Conservation (phyloP, 2,888 invertebrate species). For the Panopea generosa region DNA sequence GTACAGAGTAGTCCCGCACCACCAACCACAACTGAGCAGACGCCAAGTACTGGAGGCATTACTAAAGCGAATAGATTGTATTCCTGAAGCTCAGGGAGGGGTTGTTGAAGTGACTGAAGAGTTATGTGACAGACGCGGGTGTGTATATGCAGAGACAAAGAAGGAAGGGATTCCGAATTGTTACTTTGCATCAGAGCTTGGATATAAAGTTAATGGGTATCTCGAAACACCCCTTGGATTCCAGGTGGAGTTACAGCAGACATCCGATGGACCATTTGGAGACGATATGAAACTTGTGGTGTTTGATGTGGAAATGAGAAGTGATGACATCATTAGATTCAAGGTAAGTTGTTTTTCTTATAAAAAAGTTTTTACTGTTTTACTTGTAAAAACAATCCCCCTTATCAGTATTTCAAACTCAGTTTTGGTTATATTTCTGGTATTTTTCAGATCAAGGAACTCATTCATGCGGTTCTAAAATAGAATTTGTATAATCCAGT, state of each 20-base stretch:
- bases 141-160: constrained; percentile 43
- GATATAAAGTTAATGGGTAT: constrained; percentile 56
- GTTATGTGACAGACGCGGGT: constrained; percentile 63
- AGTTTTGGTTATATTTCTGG: no score
- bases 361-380: no score
- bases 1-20: constrained; percentile 7
- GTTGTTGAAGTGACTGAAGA: constrained; percentile 57
- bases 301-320: constrained; percentile 70
- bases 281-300: constrained; percentile 53
- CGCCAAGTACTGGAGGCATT: constrained; percentile 22
- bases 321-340: constrained; percentile 67
- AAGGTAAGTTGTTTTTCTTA: constrained; percentile 68
- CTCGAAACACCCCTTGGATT: constrained; percentile 52
- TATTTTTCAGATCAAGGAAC: no score
- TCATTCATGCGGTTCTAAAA: no score
- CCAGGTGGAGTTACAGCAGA: constrained; percentile 47
- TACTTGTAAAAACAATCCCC: no score
- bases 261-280: constrained; percentile 67
- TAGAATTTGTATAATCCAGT: no score
- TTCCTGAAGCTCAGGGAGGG: constrained; percentile 62
- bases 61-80: constrained; percentile 66
- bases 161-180: constrained; percentile 50
- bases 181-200: constrained; percentile 55
- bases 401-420: no score
- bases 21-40: background rate